Conservation (phyloP, 2,797 vertebrate species). For the Hemitrygon akajei region DNA sequence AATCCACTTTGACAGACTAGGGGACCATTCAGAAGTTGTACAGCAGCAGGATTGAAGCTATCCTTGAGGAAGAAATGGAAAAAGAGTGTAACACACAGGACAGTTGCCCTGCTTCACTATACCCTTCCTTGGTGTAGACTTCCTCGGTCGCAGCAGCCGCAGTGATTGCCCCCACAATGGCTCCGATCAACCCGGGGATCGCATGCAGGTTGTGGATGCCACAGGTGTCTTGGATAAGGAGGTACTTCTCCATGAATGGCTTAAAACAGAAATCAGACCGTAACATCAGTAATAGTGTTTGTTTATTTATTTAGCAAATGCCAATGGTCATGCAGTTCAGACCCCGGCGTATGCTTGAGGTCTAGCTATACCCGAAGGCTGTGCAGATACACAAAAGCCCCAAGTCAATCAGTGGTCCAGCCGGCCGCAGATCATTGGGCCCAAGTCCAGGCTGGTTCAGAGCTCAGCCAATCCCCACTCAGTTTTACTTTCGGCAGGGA, state of each 20-base stretch:
- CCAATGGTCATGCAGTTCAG: neutral
- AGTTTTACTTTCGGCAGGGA: neutral
- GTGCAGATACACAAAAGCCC: neutral
- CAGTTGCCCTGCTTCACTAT: conserved; percentile 41
- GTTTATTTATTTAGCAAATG: neutral
- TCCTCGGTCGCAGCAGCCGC: conserved; percentile 63
- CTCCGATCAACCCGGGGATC: conserved; percentile 81
- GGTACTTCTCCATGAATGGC: conserved; percentile 75
- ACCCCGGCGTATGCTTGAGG: neutral
- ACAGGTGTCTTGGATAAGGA: conserved; percentile 88
- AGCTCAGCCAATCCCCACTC: too few species aligned
- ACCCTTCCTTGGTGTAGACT: conserved; percentile 76
- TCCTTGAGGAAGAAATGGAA: too few species aligned
- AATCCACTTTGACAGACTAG: too few species aligned
- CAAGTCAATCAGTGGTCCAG: neutral
- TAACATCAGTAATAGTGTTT: neutral
- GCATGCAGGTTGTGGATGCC: conserved; percentile 91
- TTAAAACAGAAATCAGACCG: conserved; percentile 45
- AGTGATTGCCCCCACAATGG: conserved; percentile 78
- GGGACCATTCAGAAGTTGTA: too few species aligned
- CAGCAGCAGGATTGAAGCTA: too few species aligned
- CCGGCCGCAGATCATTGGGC: neutral
- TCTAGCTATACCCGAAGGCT: neutral
- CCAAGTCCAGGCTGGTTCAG: too few species aligned
- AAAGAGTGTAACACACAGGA: too few species aligned